phyloP scores from a whole-genome alignment of 2,113 vertebrate genomes.

The Glareola pratincola region DNA sequence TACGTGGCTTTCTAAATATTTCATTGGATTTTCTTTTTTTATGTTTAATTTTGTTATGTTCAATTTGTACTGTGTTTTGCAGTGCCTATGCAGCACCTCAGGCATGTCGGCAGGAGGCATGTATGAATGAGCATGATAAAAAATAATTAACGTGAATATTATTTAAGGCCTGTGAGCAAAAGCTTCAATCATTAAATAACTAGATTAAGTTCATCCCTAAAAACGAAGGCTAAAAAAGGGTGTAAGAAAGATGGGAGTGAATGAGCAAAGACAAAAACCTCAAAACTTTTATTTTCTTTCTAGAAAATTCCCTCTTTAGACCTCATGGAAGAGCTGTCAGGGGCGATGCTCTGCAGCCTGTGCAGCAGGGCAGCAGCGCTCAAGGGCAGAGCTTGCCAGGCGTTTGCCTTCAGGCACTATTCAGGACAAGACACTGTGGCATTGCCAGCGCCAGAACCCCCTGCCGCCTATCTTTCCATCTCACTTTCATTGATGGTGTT shows the following conservation, averaged over 20 bases:
- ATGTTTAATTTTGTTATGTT: background rate
- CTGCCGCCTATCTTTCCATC: background rate
- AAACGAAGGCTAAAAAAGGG: background rate
- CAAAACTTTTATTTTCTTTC: background rate
- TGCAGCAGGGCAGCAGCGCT: background rate
- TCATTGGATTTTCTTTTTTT: background rate
- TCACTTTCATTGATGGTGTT: background rate
- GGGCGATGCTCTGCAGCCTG: background rate
- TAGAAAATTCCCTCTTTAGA: background rate
- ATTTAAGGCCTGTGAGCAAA: constrained; percentile 46
- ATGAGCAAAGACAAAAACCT: background rate
- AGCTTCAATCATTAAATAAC: constrained; percentile 48
- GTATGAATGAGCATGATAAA: constrained; percentile 26
- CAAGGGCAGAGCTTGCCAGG: background rate
- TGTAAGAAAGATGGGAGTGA: background rate
- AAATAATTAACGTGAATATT: constrained; percentile 26
- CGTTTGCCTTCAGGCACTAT: background rate
- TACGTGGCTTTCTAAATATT: background rate
- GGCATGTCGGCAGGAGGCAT: background rate
- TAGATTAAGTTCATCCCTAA: background rate
- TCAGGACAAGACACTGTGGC: background rate
- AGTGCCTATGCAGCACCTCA: background rate
- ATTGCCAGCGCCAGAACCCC: background rate
- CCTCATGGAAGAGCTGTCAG: background rate
- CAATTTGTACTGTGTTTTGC: background rate